Conservation (phyloP, 1,140 invertebrate genomes). For the Achatina immaculata region DNA sequence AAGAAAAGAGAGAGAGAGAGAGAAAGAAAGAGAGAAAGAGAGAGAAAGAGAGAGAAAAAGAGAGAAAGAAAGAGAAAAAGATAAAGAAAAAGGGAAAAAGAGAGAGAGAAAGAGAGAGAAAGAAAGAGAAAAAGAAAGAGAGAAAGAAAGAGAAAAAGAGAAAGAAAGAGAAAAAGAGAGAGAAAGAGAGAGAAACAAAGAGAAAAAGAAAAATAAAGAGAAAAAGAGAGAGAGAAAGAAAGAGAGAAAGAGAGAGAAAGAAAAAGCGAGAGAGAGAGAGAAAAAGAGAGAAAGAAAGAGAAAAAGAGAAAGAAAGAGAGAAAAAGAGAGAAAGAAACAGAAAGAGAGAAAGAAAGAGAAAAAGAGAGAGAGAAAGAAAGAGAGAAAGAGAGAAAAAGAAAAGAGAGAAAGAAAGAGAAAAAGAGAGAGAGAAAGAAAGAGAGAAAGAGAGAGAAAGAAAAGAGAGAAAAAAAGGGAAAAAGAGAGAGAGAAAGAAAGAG, state of each 20-base stretch:
- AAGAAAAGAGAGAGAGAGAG: constrained; percentile 4
- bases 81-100: background rate
- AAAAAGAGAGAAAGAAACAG: background rate
- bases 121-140: background rate
- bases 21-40: background rate
- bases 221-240: constrained; percentile 12
- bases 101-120: background rate
- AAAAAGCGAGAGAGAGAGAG: too few species aligned
- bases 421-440: background rate
- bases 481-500: background rate
- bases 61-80: background rate
- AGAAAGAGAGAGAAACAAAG: too few species aligned
- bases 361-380: background rate
- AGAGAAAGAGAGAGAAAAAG: background rate
- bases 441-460: background rate
- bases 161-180: background rate
- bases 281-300: constrained; percentile 3
- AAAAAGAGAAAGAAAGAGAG: background rate
- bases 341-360: background rate
- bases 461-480: background rate
- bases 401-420: background rate
- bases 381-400: background rate
- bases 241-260: constrained; percentile 3
- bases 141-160: background rate
- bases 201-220: too few species aligned